Percentiles rank a stretch among this genome's conserved stretches.
Conservation (phyloP, 2,113 vertebrate species). For the Dasypus novemcinctus region DNA sequence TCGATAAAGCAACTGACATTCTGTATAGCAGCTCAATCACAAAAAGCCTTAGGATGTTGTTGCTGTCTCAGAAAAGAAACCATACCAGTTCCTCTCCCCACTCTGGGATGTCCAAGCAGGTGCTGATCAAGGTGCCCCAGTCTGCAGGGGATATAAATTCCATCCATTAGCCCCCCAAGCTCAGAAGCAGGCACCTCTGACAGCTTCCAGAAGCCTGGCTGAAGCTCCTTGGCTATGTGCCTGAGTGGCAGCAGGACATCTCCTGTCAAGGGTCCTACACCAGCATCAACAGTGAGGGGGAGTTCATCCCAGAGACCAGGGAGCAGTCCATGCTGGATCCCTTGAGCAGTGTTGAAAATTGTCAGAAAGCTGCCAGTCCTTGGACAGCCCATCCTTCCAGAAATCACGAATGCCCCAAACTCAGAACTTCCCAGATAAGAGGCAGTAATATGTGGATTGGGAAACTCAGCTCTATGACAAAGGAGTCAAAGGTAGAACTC, state of each 20-base stretch:
- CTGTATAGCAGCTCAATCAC: conserved; percentile 94
- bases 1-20: conserved; percentile 95
- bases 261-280: conserved; percentile 90
- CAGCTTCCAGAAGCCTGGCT: too few species aligned
- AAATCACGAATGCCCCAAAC: conserved; percentile 95
- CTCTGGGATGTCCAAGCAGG: conserved; percentile 90
- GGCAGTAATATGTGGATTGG: conserved; percentile 92
- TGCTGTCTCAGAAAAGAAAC: conserved; percentile 91
- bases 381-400: conserved; percentile 90
- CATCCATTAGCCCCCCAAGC: conserved; percentile 89
- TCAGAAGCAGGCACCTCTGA: conserved; percentile 93
- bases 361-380: too few species aligned
- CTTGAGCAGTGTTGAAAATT: too few species aligned
- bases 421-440: conserved; percentile 96
- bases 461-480: conserved; percentile 94
- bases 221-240: too few species aligned
- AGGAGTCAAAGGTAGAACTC: conserved; percentile 95
- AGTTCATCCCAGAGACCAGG: conserved; percentile 96
- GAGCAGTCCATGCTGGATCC: conserved; percentile 89
- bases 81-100: conserved; percentile 88
- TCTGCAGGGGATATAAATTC: conserved; percentile 93
- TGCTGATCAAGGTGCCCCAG: conserved; percentile 96
- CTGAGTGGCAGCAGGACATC: too few species aligned
- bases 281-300: conserved; percentile 97
- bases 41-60: conserved; percentile 96